A percentile compares a stretch with the other conserved stretches of the same genome.
phyloP scores from a whole-genome alignment of 2,888 invertebrate genomes.

The Neoitamus cyanurus region DNA sequence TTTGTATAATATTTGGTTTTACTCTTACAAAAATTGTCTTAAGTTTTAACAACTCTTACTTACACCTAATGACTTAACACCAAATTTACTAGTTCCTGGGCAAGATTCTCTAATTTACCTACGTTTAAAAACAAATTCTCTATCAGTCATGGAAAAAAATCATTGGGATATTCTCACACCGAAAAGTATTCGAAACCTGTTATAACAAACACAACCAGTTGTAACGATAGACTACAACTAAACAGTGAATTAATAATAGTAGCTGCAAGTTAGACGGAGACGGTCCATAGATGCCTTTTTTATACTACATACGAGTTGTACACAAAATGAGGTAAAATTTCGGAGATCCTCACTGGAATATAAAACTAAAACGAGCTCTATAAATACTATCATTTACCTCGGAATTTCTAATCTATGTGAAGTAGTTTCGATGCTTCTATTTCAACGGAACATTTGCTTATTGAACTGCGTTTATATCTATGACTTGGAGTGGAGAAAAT shows the following conservation, averaged over 20 bases:
- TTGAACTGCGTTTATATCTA: neutral
- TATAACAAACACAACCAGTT: neutral
- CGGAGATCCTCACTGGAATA: neutral
- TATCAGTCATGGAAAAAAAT: conserved; percentile 5
- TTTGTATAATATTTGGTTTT: conserved; percentile 24
- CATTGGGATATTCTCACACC: neutral
- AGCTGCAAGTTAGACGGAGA: neutral
- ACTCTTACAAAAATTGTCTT: conserved; percentile 17
- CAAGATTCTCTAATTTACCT: conserved; percentile 14
- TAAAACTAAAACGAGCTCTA: neutral
- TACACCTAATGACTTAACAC: neutral
- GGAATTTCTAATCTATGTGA: neutral
- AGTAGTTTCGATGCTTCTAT: neutral
- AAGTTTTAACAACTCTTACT: neutral
- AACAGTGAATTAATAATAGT: neutral
- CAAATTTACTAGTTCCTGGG: conserved; percentile 16
- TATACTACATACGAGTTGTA: neutral
- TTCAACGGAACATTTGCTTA: neutral
- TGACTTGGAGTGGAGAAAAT: neutral
- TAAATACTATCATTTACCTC: neutral
- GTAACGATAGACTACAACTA: neutral
- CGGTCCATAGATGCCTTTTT: neutral
- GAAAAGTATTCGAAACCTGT: neutral
- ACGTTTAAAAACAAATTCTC: neutral
- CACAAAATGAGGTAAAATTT: neutral